Conservation (phyloP, 1,140 invertebrate genomes). For the Mylabris phalerata region DNA sequence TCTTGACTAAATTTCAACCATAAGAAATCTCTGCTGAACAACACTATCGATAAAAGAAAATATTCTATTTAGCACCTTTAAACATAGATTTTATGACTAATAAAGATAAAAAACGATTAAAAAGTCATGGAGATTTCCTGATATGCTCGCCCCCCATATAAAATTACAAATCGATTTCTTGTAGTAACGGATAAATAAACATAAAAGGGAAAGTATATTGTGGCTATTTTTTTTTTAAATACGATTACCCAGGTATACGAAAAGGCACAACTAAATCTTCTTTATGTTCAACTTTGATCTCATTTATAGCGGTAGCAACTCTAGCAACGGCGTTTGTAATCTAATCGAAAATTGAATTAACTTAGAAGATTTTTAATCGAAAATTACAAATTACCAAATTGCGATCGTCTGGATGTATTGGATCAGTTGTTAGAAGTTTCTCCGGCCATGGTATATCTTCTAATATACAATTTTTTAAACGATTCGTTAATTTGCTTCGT, state of each 20-base stretch:
- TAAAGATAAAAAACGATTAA: no score
- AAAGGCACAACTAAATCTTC: slow-evolving; percentile 77
- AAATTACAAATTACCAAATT: slow-evolving; percentile 46
- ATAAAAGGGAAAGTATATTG: neutral
- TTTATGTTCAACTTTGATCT: slow-evolving; percentile 71
- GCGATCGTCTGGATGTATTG: slow-evolving; percentile 47
- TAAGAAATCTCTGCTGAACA: no score
- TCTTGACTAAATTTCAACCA: no score
- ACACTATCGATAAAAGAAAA: no score
- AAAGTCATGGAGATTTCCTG: no score
- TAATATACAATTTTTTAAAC: slow-evolving; percentile 43
- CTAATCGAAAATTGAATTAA: slow-evolving; percentile 41
- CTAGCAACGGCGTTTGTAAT: slow-evolving; percentile 57
- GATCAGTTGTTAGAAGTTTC: slow-evolving; percentile 47
- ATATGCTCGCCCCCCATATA: no score
- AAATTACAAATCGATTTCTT: neutral
- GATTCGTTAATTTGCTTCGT: slow-evolving; percentile 40
- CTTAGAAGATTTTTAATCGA: neutral
- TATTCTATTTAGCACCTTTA: no score
- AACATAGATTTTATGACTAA: no score
- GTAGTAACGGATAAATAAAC: neutral
- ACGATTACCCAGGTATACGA: slow-evolving; percentile 2
- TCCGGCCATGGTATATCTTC: slow-evolving; percentile 56
- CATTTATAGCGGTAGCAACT: slow-evolving; percentile 59
- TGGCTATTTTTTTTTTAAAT: no score